Evolutionary conservation across 1,140 invertebrate genomes (phyloP).

Genomic region (Brachystomella parvula): DNA sequence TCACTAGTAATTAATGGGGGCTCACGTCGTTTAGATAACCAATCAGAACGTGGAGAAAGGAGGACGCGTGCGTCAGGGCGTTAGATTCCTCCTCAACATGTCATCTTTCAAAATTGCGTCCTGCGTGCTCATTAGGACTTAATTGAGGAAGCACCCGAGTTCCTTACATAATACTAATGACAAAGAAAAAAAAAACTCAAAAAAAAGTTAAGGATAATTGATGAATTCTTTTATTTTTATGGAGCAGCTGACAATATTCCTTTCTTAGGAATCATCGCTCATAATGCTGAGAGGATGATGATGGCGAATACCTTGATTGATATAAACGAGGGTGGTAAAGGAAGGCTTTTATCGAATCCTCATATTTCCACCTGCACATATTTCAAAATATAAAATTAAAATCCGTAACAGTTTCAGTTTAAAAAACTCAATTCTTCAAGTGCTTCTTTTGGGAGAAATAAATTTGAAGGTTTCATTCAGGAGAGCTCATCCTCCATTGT

Average conservation of each 20-base stretch:
- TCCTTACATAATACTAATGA: background rate
- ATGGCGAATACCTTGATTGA: background rate
- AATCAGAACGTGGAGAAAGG: background rate
- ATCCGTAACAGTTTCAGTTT: no score
- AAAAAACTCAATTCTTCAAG: no score
- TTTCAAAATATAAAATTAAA: no score
- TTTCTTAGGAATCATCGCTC: background rate
- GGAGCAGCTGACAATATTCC: background rate
- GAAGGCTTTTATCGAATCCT: no score
- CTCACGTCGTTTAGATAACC: slow-evolving; percentile 11
- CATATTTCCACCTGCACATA: no score
- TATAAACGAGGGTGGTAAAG: background rate
- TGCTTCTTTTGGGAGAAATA: no score
- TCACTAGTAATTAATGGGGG: slow-evolving; percentile 1
- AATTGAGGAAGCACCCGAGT: slow-evolving; percentile 19
- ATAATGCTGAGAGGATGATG: background rate
- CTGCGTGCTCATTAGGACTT: slow-evolving; percentile 30
- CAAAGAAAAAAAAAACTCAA: slow-evolving; percentile 13
- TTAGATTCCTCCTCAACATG: slow-evolving; percentile 9
- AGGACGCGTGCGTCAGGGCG: background rate
- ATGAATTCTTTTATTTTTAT: slow-evolving; percentile 4
- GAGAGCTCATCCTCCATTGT: no score
- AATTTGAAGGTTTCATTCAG: no score
- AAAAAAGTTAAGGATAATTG: slow-evolving; percentile 19
- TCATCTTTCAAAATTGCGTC: background rate